Percentiles rank a stretch among this genome's conserved stretches.
These are phyloP conservation scores for Drosophila pseudoananassae DNA, from an alignment of 1,140 invertebrate genomes.

Conservation along the genomic window DNA sequence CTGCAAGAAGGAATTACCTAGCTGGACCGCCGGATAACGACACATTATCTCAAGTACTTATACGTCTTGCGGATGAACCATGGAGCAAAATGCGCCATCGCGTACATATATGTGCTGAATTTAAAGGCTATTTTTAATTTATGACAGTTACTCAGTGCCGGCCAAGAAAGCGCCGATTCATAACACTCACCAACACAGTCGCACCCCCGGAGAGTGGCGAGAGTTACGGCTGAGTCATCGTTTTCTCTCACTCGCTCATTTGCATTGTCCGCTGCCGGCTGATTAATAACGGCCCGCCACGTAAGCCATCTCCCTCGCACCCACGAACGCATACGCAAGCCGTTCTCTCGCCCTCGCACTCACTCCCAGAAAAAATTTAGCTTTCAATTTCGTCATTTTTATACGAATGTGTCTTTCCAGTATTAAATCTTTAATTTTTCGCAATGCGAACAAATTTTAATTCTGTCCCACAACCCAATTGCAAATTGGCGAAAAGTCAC, in stretches of 20 bases:
- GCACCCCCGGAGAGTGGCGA: constrained; percentile 28
- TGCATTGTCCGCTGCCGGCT: constrained; percentile 64
- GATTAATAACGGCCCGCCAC: constrained; percentile 68
- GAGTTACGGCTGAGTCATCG: constrained; percentile 69
- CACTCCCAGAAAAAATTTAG: background rate
- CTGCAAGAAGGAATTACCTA: constrained; percentile 28
- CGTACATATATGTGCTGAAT: constrained; percentile 55
- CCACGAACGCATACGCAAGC: constrained; percentile 54
- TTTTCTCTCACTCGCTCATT: constrained; percentile 77
- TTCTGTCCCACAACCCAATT: background rate
- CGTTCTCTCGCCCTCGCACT: constrained; percentile 37
- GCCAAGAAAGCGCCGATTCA: constrained; percentile 71
- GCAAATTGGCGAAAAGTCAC: background rate
- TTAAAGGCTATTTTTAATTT: constrained; percentile 77
- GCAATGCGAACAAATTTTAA: background rate
- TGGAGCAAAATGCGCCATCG: constrained; percentile 5
- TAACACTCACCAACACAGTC: constrained; percentile 60
- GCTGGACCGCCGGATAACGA: constrained; percentile 11
- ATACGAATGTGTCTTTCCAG: background rate
- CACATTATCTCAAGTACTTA: constrained; percentile 18
- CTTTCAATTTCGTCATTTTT: background rate
- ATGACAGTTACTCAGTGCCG: constrained; percentile 71
- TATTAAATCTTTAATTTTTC: background rate
- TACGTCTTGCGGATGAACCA: constrained; percentile 3
- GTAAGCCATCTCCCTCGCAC: constrained; percentile 57